Conservation (phyloP, 2,797 vertebrate genomes). For the Miichthys miiuy region DNA sequence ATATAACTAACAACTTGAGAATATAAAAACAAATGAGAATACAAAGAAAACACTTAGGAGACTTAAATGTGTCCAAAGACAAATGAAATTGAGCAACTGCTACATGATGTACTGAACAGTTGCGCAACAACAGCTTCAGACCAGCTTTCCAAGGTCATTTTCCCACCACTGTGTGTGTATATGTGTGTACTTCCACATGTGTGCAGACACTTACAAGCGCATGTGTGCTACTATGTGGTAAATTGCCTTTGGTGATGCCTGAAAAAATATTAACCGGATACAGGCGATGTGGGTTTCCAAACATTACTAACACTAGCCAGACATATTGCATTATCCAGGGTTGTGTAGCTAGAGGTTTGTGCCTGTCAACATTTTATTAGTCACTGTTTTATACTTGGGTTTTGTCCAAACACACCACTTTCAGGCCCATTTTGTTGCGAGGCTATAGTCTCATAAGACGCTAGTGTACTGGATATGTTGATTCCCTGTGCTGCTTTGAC, state of each 20-base stretch:
- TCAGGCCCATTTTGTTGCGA: slow-evolving; percentile 39
- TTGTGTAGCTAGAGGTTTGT: slow-evolving; percentile 46
- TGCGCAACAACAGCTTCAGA: slow-evolving; percentile 44
- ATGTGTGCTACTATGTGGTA: slow-evolving; percentile 19
- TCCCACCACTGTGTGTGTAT: slow-evolving; percentile 43
- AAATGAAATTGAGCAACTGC: slow-evolving; percentile 50
- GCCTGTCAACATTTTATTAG: slow-evolving; percentile 63
- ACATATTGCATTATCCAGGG: slow-evolving; percentile 45
- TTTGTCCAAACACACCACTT: slow-evolving; percentile 56
- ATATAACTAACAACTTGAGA: slow-evolving; percentile 49
- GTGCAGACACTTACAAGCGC: slow-evolving; percentile 21
- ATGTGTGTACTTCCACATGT: slow-evolving; percentile 17
- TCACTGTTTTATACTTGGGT: slow-evolving; percentile 61
- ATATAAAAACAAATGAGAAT: slow-evolving; percentile 54
- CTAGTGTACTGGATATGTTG: slow-evolving; percentile 52
- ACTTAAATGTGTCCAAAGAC: slow-evolving; percentile 42
- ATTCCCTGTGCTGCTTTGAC: slow-evolving; percentile 55
- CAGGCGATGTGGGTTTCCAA: slow-evolving; percentile 46
- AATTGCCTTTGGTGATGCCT: slow-evolving; percentile 39
- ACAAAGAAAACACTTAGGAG: slow-evolving; percentile 38
- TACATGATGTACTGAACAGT: slow-evolving; percentile 41
- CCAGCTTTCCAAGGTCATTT: slow-evolving; percentile 46
- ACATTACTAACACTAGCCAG: slow-evolving; percentile 53
- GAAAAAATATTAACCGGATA: slow-evolving; percentile 45
- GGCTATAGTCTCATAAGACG: slow-evolving; percentile 53